These are phyloP conservation scores for Dolichopus griseipennis DNA, from an alignment of 2,888 invertebrate species.

Conservation along the genomic window DNA sequence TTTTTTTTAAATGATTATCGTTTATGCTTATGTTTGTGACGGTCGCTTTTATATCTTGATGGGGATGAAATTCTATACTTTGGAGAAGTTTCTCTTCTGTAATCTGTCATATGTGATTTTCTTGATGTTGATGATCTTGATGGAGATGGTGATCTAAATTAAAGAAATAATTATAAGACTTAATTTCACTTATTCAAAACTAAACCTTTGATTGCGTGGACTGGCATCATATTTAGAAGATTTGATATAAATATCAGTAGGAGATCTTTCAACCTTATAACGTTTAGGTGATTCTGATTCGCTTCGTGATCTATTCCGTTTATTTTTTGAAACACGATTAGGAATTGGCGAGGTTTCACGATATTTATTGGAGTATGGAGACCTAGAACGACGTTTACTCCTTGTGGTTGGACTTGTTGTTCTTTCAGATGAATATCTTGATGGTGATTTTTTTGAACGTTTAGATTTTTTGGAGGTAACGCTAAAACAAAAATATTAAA, in stretches of 20 bases:
- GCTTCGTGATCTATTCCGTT: constrained; percentile 33
- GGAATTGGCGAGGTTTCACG: constrained; percentile 40
- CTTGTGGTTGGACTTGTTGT: constrained; percentile 35
- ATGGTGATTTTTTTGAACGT: constrained; percentile 29
- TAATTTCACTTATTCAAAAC: not conserved
- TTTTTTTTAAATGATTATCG: constrained; percentile 23
- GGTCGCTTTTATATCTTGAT: constrained; percentile 36
- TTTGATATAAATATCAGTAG: constrained; percentile 20
- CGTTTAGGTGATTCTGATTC: constrained; percentile 35
- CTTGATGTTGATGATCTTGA: constrained; percentile 18
- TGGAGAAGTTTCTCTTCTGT: constrained; percentile 34
- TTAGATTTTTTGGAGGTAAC: constrained; percentile 27
- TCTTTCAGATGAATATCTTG: constrained; percentile 31
- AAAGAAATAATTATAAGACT: too few species aligned
- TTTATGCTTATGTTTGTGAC: constrained; percentile 48
- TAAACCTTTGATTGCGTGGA: constrained; percentile 22
- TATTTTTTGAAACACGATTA: constrained; percentile 26
- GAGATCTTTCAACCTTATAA: constrained; percentile 30
- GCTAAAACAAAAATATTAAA: constrained; percentile 16
- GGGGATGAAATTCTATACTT: constrained; percentile 29
- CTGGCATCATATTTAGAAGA: constrained; percentile 34
- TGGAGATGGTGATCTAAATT: constrained; percentile 19
- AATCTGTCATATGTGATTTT: not conserved
- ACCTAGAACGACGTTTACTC: constrained; percentile 43
- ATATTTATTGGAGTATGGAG: constrained; percentile 37